Evolutionary conservation across 2,797 vertebrate species (phyloP).

Genomic region (Clarias pachynema): DNA sequence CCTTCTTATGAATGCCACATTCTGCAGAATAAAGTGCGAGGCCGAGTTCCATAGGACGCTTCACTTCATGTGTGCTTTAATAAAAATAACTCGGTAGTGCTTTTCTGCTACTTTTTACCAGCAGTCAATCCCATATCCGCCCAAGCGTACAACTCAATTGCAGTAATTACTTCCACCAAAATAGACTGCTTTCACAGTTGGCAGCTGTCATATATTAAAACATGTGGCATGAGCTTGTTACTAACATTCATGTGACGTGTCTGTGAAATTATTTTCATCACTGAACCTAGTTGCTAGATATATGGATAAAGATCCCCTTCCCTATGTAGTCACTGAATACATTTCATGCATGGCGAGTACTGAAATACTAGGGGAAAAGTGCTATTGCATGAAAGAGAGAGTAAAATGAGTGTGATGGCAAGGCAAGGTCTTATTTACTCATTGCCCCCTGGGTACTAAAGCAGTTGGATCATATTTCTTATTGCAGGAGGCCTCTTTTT

Average conservation of each 20-base stretch:
- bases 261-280: neutral
- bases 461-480: constrained; percentile 42
- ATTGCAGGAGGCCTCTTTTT: constrained; percentile 29
- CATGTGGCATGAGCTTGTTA: neutral
- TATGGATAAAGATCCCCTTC: neutral
- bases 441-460: constrained; percentile 9
- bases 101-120: neutral
- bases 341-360: neutral
- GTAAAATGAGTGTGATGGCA: neutral
- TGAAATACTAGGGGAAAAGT: neutral
- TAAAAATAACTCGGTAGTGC: neutral
- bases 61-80: neutral
- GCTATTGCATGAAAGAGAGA: neutral
- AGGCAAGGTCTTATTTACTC: constrained; percentile 21
- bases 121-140: neutral
- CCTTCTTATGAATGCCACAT: neutral
- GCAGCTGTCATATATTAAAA: neutral
- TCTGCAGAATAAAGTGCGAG: neutral
- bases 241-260: neutral
- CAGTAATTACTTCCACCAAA: constrained; percentile 4
- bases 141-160: neutral
- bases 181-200: neutral
- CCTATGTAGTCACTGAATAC: neutral
- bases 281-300: neutral
- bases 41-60: neutral